A percentile compares a stretch with the other conserved stretches of the same genome.
Conservation (phyloP, 1,140 invertebrate genomes). For the Hylaeus anthracinus region DNA sequence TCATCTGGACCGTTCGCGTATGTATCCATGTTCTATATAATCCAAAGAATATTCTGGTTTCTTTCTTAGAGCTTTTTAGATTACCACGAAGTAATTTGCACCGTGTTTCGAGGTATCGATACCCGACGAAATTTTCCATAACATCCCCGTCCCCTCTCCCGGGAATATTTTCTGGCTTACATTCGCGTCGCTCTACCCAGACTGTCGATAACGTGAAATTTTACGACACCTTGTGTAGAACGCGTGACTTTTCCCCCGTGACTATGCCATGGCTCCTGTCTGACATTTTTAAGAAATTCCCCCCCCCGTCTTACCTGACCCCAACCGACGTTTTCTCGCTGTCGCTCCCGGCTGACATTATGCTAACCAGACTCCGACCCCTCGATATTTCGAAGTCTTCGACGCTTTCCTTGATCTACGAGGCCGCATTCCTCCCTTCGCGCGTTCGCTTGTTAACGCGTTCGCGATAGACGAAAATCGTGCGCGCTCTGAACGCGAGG, state of each 20-base stretch:
- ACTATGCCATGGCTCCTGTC: conserved; percentile 49
- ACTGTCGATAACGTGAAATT: conserved; percentile 62
- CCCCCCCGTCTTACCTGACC: conserved; percentile 48
- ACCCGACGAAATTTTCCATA: conserved; percentile 10
- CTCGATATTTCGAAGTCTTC: conserved; percentile 71
- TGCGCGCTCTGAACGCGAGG: neutral
- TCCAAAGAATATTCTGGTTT: too few species aligned
- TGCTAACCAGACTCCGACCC: conserved; percentile 73
- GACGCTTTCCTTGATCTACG: conserved; percentile 72
- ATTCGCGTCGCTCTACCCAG: neutral
- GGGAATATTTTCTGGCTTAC: conserved; percentile 48
- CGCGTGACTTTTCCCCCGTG: conserved; percentile 45
- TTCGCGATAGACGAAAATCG: conserved; percentile 12
- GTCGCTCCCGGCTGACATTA: conserved; percentile 72
- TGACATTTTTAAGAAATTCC: conserved; percentile 78
- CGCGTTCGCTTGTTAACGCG: conserved; percentile 36
- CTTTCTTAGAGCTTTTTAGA: neutral
- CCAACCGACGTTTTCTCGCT: conserved; percentile 42
- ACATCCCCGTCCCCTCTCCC: conserved; percentile 11
- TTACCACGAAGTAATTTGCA: conserved; percentile 37
- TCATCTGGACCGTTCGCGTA: too few species aligned
- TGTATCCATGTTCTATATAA: too few species aligned
- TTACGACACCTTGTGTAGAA: conserved; percentile 51
- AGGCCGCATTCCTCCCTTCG: conserved; percentile 42
- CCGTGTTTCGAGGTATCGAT: conserved; percentile 9